A percentile compares a stretch with the other conserved stretches of the same genome.
phyloP scores from a whole-genome alignment of 2,888 invertebrate genomes.

The Trissonchulus latispiculum region DNA sequence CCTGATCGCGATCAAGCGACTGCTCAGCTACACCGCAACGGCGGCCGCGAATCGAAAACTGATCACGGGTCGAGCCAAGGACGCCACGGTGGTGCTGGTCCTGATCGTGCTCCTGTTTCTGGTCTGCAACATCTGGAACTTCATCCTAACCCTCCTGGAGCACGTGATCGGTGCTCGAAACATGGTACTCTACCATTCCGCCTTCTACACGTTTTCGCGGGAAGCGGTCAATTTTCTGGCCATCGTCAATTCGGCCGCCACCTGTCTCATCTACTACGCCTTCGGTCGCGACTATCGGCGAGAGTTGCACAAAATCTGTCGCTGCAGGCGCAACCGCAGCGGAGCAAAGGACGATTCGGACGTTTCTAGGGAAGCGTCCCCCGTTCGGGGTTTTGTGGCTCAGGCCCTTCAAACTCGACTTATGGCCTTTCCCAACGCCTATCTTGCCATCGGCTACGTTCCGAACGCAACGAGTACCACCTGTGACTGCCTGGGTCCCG shows the following conservation, averaged over 20 bases:
- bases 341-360: slow-evolving; percentile 28
- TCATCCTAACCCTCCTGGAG: slow-evolving; percentile 15
- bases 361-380: not conserved
- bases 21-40: not conserved
- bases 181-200: not conserved
- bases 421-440: no score
- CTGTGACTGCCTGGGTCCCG: no score
- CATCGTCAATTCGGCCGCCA: slow-evolving; percentile 90
- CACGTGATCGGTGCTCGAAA: not conserved
- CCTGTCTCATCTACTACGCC: slow-evolving; percentile 93
- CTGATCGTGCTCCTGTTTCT: slow-evolving; percentile 10
- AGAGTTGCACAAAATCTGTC: not conserved
- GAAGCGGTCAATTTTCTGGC: slow-evolving; percentile 71
- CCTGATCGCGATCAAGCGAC: not conserved
- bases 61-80: not conserved
- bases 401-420: no score
- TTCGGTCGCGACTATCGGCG: slow-evolving; percentile 92
- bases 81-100: slow-evolving; percentile 11
- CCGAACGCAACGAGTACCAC: no score
- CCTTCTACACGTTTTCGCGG: slow-evolving; percentile 15
- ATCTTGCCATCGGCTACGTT: no score
- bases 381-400: not conserved
- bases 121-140: slow-evolving; percentile 15
- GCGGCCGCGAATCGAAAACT: not conserved
- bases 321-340: slow-evolving; percentile 36